These are phyloP conservation scores for Psettodes erumei DNA, from an alignment of 2,113 vertebrate genomes.

Conservation along the genomic window DNA sequence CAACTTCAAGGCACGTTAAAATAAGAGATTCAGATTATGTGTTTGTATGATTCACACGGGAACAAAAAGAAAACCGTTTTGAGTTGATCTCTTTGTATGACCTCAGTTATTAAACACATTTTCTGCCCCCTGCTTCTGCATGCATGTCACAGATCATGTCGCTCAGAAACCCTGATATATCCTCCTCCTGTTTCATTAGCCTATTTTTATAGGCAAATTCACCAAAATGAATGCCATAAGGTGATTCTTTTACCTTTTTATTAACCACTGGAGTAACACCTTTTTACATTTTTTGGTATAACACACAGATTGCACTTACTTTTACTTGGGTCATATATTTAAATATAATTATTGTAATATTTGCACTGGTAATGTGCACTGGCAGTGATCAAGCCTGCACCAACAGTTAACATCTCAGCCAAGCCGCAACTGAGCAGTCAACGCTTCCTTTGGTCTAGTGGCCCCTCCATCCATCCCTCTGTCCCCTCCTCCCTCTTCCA, in stretches of 20 bases:
- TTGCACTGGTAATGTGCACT: neutral
- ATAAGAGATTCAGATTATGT: no score
- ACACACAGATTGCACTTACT: neutral
- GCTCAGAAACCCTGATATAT: no score
- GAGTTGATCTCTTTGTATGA: no score
- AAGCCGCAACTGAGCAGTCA: conserved; percentile 37
- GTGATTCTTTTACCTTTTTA: neutral
- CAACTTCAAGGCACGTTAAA: no score
- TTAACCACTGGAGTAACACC: neutral
- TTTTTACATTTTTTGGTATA: neutral
- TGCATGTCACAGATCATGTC: no score
- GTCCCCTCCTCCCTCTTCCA: conserved; percentile 19
- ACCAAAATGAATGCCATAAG: neutral
- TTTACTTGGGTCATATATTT: neutral
- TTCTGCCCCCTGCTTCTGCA: no score
- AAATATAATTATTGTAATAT: neutral
- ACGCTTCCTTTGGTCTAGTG: neutral
- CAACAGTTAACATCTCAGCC: conserved; percentile 22
- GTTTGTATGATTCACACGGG: no score
- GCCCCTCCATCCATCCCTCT: neutral
- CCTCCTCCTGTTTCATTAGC: neutral
- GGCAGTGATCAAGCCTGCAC: neutral
- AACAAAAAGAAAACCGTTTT: no score
- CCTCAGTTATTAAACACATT: no score
- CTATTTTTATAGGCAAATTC: neutral